phyloP scores from a whole-genome alignment of 2,888 invertebrate species.

The Xylota segnis region DNA sequence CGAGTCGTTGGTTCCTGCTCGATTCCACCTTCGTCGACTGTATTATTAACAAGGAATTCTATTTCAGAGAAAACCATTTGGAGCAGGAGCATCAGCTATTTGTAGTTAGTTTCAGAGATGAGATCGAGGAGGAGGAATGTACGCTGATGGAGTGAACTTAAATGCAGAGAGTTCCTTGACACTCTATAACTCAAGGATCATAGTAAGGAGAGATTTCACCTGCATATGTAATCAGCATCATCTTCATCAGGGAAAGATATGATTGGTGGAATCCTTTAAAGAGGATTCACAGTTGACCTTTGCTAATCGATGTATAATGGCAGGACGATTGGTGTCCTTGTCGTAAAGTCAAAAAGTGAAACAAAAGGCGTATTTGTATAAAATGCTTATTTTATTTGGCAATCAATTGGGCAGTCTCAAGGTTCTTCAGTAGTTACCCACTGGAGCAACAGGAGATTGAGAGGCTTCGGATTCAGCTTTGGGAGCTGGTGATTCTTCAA shows the following conservation, averaged over 20 bases:
- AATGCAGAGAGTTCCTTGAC: background rate
- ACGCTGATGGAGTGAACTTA: constrained; percentile 1
- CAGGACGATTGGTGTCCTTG: too few species aligned
- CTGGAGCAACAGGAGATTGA: constrained; percentile 63
- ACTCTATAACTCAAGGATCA: background rate
- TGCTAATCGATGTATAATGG: too few species aligned
- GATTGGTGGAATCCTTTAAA: background rate
- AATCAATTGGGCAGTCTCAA: constrained; percentile 65
- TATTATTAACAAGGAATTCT: background rate
- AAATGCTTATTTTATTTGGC: constrained; percentile 51
- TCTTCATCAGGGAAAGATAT: background rate
- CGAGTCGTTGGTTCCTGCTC: constrained; percentile 13
- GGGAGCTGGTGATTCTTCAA: constrained; percentile 33
- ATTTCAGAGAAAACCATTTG: constrained; percentile 28
- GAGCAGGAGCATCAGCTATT: constrained; percentile 12
- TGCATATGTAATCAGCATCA: too few species aligned
- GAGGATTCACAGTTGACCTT: background rate
- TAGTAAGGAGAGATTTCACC: background rate
- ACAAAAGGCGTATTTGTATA: constrained; percentile 5
- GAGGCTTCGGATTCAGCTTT: constrained; percentile 21
- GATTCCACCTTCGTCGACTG: background rate
- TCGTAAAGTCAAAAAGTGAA: background rate
- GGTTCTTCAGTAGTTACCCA: constrained; percentile 38
- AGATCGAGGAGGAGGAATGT: background rate
- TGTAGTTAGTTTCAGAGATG: constrained; percentile 20